Evolutionary conservation across 2,888 invertebrate species (phyloP).

Genomic region (Habroteleia sp.): DNA sequence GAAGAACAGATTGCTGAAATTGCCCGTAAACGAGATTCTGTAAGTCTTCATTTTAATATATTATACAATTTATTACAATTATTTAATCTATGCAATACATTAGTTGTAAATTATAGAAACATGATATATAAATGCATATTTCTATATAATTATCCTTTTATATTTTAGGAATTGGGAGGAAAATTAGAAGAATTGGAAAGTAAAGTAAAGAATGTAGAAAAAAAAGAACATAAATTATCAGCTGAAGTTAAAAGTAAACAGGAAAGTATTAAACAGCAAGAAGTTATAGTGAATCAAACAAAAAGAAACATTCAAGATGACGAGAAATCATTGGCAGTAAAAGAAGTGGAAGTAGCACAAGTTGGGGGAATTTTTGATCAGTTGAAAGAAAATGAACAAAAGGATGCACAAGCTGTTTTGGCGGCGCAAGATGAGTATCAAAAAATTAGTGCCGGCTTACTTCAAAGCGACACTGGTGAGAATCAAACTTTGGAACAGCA

Average conservation of each 20-base stretch:
- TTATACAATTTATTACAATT: not conserved
- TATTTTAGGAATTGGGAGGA: constrained; percentile 85
- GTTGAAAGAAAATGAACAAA: constrained; percentile 86
- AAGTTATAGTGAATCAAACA: constrained; percentile 86
- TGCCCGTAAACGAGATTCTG: constrained; percentile 85
- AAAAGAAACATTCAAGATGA: constrained; percentile 87
- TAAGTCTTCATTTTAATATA: constrained; percentile 78
- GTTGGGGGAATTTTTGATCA: constrained; percentile 85
- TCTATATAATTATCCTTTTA: too few species aligned
- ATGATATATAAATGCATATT: too few species aligned
- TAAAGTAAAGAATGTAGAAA: constrained; percentile 85
- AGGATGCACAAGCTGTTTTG: constrained; percentile 86
- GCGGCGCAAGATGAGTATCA: constrained; percentile 90
- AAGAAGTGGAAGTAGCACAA: constrained; percentile 84
- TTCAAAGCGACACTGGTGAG: constrained; percentile 89
- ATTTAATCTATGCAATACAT: too few species aligned
- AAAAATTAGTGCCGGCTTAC: constrained; percentile 91
- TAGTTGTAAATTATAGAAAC: too few species aligned
- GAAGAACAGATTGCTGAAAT: constrained; percentile 85
- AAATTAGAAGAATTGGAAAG: constrained; percentile 85
- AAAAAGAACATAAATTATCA: constrained; percentile 85
- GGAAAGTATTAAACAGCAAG: constrained; percentile 86
- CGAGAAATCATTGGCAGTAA: constrained; percentile 83
- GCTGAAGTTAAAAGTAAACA: constrained; percentile 85
- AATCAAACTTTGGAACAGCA: constrained; percentile 94